Conservation (phyloP, 1,140 invertebrate species). For the Conus ventricosus region DNA sequence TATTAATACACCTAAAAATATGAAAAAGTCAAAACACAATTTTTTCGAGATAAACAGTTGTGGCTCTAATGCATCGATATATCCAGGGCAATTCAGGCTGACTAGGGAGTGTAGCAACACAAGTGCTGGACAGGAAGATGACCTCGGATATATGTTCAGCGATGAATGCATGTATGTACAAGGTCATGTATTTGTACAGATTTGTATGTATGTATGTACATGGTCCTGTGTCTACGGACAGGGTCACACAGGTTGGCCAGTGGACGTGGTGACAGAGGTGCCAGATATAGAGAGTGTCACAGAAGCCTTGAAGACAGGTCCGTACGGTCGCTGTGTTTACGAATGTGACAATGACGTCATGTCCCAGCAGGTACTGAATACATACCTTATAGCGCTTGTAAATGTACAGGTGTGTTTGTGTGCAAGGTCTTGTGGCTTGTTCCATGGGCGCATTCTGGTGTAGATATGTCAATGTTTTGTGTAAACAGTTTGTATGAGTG, state of each 20-base stretch:
- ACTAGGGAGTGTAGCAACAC: too few relatives aligned
- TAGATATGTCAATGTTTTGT: not conserved
- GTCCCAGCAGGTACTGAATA: constrained; percentile 70
- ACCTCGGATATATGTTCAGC: too few relatives aligned
- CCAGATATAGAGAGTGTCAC: constrained; percentile 73
- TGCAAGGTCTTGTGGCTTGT: not conserved
- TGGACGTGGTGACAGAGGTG: constrained; percentile 66
- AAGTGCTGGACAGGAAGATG: too few relatives aligned
- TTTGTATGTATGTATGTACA: constrained; percentile 4
- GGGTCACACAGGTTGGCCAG: constrained; percentile 68
- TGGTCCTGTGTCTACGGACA: constrained; percentile 22
- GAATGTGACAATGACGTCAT: constrained; percentile 76
- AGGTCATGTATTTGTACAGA: too few relatives aligned
- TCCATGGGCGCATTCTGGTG: too few relatives aligned
- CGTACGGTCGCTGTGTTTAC: constrained; percentile 76
- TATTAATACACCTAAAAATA: too few relatives aligned
- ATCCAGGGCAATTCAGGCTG: too few relatives aligned
- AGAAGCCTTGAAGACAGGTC: constrained; percentile 66
- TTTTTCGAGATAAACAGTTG: too few relatives aligned
- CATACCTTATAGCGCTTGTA: not conserved
- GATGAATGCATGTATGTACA: too few relatives aligned
- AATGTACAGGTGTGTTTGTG: not conserved
- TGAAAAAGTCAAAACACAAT: too few relatives aligned
- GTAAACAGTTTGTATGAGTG: not conserved
- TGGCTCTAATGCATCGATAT: too few relatives aligned